Base-by-base conservation (phyloP, 2,113 vertebrate species). In the Prionailurus bengalensis region DNA sequence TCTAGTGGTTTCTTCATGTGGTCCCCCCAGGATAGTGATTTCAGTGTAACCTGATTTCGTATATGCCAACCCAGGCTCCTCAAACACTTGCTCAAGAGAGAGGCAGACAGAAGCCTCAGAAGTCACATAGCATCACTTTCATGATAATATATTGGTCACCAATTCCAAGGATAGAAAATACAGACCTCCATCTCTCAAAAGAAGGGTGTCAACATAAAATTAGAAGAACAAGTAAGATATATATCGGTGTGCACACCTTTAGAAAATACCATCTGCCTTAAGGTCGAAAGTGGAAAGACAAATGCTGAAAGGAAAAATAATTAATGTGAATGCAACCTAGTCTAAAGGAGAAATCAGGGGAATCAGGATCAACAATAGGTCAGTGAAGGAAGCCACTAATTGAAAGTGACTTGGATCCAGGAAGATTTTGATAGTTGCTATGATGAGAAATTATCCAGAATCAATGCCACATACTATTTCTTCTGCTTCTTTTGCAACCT, bases 381-480 rank as follows among this genome's bases (percentile, higher is more conserved):
- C 36, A 81, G 14, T n/a, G 15, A 53, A 29, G n/a, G 29, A 94
- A 93, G 21, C 10, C 45, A n/a, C 21, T n/a, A 66, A 95, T 12
- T 27, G 36, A 85, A 74, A 95, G 25, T 42, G 25, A 42, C 36
- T 5, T 51, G 19, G 17, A 36, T 48, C 10, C 10, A 48, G 42
- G 31, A 83, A 94, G 9, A 45, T 73, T 33, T 65, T 71, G 15
- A 68, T 33, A 70, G 27, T 36, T 53, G 9, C 21, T 31, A 16
- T 42, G 31, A 63, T 63, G n/a, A 87, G 25, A 84, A 79, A 66
- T 74, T 48, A 58, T 4, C 65, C 36, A 58, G 42, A 83, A 88
- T 58, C 16, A 81, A 5, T 3, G 36, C 0, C 13, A 65, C 48
- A 31, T 19, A 11, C 3, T 70, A 0, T 7, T 51, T 48, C 7